Percentiles rank a stretch among this genome's conserved stretches.
These are phyloP conservation scores for Aradus depressus DNA, from an alignment of 2,888 invertebrate genomes.

Conservation along the genomic window DNA sequence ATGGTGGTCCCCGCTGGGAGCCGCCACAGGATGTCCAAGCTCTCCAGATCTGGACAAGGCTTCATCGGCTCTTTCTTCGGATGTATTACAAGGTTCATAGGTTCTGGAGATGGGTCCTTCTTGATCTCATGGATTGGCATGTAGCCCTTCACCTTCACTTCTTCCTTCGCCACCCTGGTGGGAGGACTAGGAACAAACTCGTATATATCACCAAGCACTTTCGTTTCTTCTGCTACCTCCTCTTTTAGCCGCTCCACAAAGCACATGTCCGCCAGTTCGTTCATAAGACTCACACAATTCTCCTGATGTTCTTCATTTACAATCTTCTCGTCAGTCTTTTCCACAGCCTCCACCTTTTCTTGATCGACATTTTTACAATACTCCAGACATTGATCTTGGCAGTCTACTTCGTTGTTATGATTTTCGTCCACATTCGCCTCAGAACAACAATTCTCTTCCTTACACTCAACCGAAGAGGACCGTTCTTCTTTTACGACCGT, in stretches of 20 bases:
- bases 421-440: conserved; percentile 26
- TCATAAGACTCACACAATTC: conserved; percentile 16
- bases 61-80: conserved; percentile 18
- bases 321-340: conserved; percentile 14
- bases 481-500: background rate
- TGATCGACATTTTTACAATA: conserved; percentile 19
- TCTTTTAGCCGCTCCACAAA: conserved; percentile 16
- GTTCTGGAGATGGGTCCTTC: conserved; percentile 5
- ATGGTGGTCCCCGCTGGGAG: conserved; percentile 31
- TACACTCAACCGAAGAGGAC: too few species aligned
- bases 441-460: conserved; percentile 7
- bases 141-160: conserved; percentile 13
- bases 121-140: conserved; percentile 12
- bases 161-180: background rate
- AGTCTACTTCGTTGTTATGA: conserved; percentile 22
- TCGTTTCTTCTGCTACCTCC: conserved; percentile 20
- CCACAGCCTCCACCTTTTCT: conserved; percentile 25
- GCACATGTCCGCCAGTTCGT: conserved; percentile 12
- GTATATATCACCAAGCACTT: conserved; percentile 26
- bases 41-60: conserved; percentile 20
- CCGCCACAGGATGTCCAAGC: conserved; percentile 24
- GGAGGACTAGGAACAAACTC: conserved; percentile 26
- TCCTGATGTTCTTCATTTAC: conserved; percentile 5
- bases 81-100: conserved; percentile 28
- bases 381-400: conserved; percentile 3